These are phyloP conservation scores for Polydesmus complanatus DNA, from an alignment of 2,888 invertebrate species.

Conservation along the genomic window DNA sequence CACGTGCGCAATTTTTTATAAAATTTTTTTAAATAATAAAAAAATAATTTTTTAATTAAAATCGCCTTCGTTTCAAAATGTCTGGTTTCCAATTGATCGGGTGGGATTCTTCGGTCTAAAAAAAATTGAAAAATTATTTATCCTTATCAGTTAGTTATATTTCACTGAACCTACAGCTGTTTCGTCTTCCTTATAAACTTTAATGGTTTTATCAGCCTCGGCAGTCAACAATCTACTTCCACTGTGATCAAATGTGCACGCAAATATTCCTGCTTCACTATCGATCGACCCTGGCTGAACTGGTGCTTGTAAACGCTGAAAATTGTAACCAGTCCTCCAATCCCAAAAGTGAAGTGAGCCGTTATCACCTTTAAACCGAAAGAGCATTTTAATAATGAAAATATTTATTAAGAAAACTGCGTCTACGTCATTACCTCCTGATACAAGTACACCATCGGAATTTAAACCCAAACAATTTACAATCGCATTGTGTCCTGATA, in stretches of 20 bases:
- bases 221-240: constrained; percentile 87
- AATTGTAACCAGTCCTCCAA: constrained; percentile 98
- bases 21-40: neutral
- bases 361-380: constrained; percentile 54
- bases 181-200: constrained; percentile 96
- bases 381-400: neutral
- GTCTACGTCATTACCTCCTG: constrained; percentile 49
- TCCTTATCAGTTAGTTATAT: neutral
- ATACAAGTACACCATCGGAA: constrained; percentile 86
- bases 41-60: neutral
- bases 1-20: neutral
- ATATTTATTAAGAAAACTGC: neutral
- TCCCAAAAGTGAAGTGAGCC: constrained; percentile 97
- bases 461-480: constrained; percentile 93
- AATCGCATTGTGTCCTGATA: constrained; percentile 93
- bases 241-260: constrained; percentile 89
- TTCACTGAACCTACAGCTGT: constrained; percentile 45
- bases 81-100: constrained; percentile 97
- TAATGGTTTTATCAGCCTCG: constrained; percentile 98
- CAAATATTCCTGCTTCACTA: constrained; percentile 94
- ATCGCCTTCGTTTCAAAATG: constrained; percentile 79
- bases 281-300: constrained; percentile 99
- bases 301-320: constrained; percentile 74
- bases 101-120: constrained; percentile 77
- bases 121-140: constrained; percentile 19